Evolutionary conservation across 2,113 vertebrate species (phyloP).

Genomic region (Alligator mississippiensis): DNA sequence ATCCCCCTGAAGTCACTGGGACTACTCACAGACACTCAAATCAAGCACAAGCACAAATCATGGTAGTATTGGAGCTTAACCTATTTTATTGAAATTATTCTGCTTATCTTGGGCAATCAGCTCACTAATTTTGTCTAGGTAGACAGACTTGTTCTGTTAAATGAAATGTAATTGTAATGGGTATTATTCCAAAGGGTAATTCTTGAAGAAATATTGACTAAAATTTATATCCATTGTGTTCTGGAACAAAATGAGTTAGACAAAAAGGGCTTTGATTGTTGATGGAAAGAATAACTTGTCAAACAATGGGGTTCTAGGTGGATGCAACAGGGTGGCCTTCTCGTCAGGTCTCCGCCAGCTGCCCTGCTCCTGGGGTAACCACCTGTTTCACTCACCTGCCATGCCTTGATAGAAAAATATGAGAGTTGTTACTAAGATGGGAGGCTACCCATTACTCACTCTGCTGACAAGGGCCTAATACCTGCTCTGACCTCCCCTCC

Average conservation of each 20-base stretch:
- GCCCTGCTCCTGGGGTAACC: too few relatives aligned
- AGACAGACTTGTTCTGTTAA: neutral
- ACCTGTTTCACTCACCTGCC: too few relatives aligned
- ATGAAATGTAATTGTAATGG: neutral
- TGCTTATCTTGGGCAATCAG: neutral
- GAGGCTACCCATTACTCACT: too few relatives aligned
- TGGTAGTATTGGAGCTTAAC: neutral
- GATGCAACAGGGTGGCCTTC: accelerated
- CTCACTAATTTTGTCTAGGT: neutral
- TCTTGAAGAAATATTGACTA: neutral
- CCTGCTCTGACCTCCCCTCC: too few relatives aligned
- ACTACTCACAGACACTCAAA: slow-evolving; percentile 29
- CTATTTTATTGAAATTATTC: neutral
- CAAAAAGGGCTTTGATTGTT: neutral
- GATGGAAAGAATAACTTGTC: neutral
- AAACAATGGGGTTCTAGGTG: neutral
- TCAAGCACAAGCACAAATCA: slow-evolving; percentile 34
- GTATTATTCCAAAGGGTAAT: neutral
- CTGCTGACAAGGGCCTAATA: too few relatives aligned
- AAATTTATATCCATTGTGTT: neutral
- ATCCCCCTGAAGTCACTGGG: slow-evolving; percentile 41
- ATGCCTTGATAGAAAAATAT: too few relatives aligned
- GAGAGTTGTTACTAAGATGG: too few relatives aligned
- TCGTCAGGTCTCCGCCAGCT: neutral
- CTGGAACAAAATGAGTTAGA: neutral